Evolutionary conservation across 2,113 vertebrate genomes (phyloP).

Genomic region (Montifringilla adamsi): DNA sequence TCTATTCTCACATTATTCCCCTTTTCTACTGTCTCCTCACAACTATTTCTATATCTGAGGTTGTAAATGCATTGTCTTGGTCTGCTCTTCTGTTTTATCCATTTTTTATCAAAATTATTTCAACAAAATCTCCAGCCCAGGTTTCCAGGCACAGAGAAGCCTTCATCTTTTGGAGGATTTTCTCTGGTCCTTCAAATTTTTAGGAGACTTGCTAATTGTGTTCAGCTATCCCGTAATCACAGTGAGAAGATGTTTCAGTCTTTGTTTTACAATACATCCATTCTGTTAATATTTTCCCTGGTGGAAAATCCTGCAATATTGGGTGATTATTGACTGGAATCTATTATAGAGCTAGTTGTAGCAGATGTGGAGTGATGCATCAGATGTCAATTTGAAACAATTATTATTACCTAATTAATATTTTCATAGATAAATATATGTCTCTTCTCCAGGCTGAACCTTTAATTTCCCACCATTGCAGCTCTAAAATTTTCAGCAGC

Average conservation of each 20-base stretch:
- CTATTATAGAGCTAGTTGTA: background rate
- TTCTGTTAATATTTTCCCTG: background rate
- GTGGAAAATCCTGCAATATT: background rate
- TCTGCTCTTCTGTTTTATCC: background rate
- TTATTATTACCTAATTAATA: background rate
- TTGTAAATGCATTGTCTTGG: background rate
- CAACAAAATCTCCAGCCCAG: background rate
- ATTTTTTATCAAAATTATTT: background rate
- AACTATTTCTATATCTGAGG: background rate
- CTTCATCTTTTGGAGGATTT: background rate
- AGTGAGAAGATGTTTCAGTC: background rate
- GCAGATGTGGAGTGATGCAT: background rate
- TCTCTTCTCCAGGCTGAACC: background rate
- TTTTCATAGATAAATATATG: background rate
- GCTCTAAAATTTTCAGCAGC: background rate
- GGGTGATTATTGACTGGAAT: background rate
- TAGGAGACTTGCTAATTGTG: background rate
- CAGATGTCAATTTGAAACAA: background rate
- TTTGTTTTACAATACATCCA: background rate
- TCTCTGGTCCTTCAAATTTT: background rate
- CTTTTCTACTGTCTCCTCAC: background rate
- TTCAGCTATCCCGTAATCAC: background rate
- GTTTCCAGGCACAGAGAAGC: background rate
- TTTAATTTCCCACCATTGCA: background rate
- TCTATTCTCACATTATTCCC: background rate